These are phyloP conservation scores for Drosophila histrio DNA, from an alignment of 2,888 invertebrate genomes.

Conservation along the genomic window DNA sequence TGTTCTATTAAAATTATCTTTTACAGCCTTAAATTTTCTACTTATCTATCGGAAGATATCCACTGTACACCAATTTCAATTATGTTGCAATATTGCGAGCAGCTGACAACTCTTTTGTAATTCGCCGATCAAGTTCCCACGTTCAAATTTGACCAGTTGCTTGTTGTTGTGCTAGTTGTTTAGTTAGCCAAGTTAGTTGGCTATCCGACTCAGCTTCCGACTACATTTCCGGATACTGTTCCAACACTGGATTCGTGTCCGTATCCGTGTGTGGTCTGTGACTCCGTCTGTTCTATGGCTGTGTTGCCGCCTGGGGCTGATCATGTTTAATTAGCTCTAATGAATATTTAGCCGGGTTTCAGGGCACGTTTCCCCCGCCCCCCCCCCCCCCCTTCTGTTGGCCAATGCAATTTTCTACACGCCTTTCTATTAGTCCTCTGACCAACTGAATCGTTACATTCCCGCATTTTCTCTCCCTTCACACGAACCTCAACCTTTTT, in stretches of 20 bases:
- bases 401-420: slow-evolving; percentile 66
- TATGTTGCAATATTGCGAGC: neutral
- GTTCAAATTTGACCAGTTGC: slow-evolving; percentile 48
- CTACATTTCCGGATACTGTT: neutral
- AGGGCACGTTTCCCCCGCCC: slow-evolving; percentile 36
- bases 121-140: slow-evolving; percentile 19
- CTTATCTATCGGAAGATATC: neutral
- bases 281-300: neutral
- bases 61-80: neutral
- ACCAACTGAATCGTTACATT: slow-evolving; percentile 19
- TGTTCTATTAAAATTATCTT: neutral
- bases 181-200: slow-evolving; percentile 37
- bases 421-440: slow-evolving; percentile 63
- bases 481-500: neutral
- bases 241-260: neutral
- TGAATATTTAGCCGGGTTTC: slow-evolving; percentile 70
- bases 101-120: slow-evolving; percentile 1
- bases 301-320: slow-evolving; percentile 50
- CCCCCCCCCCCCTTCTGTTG: slow-evolving; percentile 4
- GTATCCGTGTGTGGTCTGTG: neutral
- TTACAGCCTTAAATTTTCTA: neutral
- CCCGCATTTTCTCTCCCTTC: neutral
- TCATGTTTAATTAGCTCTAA: slow-evolving; percentile 78
- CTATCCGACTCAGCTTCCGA: slow-evolving; percentile 12
- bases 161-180: slow-evolving; percentile 31